Percentiles rank a stretch among this genome's conserved stretches.
Conservation (phyloP, 2,888 invertebrate genomes). For the Alviniconcha strummeri region DNA sequence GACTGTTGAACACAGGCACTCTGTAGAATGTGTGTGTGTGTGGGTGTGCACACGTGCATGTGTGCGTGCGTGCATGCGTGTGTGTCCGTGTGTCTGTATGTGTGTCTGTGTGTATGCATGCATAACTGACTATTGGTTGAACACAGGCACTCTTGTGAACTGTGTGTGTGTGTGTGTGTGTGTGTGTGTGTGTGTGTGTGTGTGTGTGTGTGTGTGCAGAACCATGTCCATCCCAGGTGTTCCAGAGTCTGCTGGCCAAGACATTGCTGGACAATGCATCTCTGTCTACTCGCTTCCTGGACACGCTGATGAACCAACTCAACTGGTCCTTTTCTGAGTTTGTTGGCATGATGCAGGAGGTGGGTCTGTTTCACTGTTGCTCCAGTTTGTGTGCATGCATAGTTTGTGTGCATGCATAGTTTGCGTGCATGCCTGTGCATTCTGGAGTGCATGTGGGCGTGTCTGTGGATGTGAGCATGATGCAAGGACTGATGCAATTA, state of each 20-base stretch:
- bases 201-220: conserved; percentile 73
- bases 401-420: not conserved
- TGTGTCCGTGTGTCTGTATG: not conserved
- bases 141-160: too few relatives aligned
- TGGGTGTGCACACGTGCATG: not conserved
- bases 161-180: not conserved
- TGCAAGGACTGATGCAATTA: too few relatives aligned
- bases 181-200: not conserved
- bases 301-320: conserved; percentile 86
- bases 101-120: too few relatives aligned
- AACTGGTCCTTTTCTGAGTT: conserved; percentile 94
- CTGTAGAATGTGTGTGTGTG: not conserved
- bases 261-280: conserved; percentile 80
- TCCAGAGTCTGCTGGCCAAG: conserved; percentile 80
- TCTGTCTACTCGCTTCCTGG: conserved; percentile 82
- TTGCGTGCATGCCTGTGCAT: too few relatives aligned
- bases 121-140: too few relatives aligned
- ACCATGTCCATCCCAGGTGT: conserved; percentile 81
- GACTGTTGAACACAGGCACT: too few relatives aligned
- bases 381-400: not conserved
- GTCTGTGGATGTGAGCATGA: too few relatives aligned
- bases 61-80: not conserved
- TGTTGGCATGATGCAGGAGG: conserved; percentile 87
- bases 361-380: conserved; percentile 33
- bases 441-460: too few relatives aligned